A percentile compares a stretch with the other conserved stretches of the same genome.
Conservation (phyloP, 2,888 invertebrate genomes). For the Leucophora obtusa region DNA sequence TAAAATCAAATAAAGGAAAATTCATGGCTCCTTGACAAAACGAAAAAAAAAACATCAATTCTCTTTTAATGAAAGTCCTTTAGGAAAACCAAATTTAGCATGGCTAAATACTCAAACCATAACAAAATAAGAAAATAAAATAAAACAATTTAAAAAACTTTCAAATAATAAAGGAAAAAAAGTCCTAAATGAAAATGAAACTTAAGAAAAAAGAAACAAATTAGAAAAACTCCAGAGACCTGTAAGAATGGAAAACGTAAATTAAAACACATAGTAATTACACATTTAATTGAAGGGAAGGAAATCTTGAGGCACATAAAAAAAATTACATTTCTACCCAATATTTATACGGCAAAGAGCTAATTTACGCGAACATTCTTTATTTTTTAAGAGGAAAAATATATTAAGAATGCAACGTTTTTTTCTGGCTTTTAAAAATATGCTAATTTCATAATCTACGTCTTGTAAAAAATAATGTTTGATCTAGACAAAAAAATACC, state of each 20-base stretch:
- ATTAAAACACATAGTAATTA: conserved; percentile 74
- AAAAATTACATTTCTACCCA: conserved; percentile 68
- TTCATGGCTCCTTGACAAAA: conserved; percentile 53
- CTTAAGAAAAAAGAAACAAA: conserved; percentile 66
- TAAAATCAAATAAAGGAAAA: conserved; percentile 64
- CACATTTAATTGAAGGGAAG: conserved; percentile 77
- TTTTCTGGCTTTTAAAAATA: conserved; percentile 68
- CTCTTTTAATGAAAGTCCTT: conserved; percentile 56
- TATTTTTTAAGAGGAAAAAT: conserved; percentile 11
- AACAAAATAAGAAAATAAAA: conserved; percentile 72
- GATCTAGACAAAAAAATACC: conserved; percentile 47
- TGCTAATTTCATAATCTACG: conserved; percentile 74
- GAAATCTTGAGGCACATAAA: conserved; percentile 65
- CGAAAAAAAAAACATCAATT: conserved; percentile 49
- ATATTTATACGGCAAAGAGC: background rate
- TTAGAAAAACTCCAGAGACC: conserved; percentile 66
- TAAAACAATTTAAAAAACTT: conserved; percentile 65
- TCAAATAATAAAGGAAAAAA: conserved; percentile 62
- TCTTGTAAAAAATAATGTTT: conserved; percentile 57
- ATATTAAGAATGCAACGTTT: conserved; percentile 35
- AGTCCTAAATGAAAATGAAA: conserved; percentile 8
- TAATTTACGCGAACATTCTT: background rate
- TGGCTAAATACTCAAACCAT: conserved; percentile 69
- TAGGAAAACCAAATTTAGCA: conserved; percentile 35
- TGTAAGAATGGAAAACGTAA: conserved; percentile 48